Evolutionary conservation across 2,888 invertebrate species (phyloP), one percentile per base, ranked within the genome.

Genomic region (Eutolmus rufibarbis): DNA sequence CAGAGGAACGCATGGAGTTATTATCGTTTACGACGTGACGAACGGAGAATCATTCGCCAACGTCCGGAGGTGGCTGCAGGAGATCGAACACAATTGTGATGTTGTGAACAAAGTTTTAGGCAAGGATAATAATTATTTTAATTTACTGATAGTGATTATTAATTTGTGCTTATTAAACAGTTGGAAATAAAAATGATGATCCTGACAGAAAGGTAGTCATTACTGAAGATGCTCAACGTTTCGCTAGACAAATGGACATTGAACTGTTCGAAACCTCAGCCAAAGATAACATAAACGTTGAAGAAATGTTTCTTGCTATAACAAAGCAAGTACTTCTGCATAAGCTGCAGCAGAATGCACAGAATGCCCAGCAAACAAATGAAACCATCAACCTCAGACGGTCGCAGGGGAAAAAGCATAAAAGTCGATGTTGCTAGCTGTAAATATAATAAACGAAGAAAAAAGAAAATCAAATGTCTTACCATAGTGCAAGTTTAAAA

Each of bases 51-150:
- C 99, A 84, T 99, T 99, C 94, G 98, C 98, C 89, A 99, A 99
- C 93, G 99, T 99, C 2, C 98, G 99, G 92, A 94, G 99, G 92
- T 99, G 99, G 99, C 94, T 99, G 86, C 98, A 98, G 92, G 99
- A 99, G 94, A 99, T 99, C 90, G 99, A 99, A 92, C 98, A 98
- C 92, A 99, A 99, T 94, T 99, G 99, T 95, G 99, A 99, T 94
- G 97, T 98, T 91, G 99, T 99, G 90, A 98, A 98, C 94, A 97
- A 97, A 95, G 98, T 99, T 93, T 95, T 99, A 94, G 98, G 97
- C 97, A 93, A 94, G 90, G 19, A 19, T 9, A 66, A 12, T 56
- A 66, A 23, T 66, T 40, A 12, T 40, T 40, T 12, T 40, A 40
- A 12, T 19, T 12, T 40, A 37, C 23, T 56, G 4, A 77, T 23